Evolutionary conservation across 2,113 vertebrate genomes (phyloP).

Genomic region (Aegotheles bennettii): DNA sequence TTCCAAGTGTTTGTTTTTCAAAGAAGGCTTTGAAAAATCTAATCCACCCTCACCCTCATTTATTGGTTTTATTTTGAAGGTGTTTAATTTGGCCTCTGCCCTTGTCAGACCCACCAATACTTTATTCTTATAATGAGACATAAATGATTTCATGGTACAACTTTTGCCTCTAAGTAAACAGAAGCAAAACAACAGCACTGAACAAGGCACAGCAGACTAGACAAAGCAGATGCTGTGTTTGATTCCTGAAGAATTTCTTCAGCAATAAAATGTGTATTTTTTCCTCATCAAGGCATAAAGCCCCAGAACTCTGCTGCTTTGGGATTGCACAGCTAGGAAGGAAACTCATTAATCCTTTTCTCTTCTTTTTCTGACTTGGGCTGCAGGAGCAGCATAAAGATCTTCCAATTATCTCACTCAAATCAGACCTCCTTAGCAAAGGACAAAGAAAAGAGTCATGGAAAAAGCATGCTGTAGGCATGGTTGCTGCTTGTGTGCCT

Average conservation of each 20-base stretch:
- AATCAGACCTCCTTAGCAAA: neutral
- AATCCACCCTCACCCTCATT: accelerated
- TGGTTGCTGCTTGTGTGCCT: neutral
- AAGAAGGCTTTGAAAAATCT: neutral
- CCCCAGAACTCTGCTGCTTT: neutral
- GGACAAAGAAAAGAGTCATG: neutral
- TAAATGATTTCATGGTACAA: neutral
- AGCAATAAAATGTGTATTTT: neutral
- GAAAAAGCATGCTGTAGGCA: neutral
- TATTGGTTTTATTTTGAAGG: too few species aligned
- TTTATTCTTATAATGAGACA: neutral
- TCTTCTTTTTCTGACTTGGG: neutral
- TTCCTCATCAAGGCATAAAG: neutral
- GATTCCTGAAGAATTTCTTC: neutral
- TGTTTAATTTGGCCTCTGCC: neutral
- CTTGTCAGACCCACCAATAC: neutral
- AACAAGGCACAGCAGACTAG: neutral
- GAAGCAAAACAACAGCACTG: neutral
- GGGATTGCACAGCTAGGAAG: neutral
- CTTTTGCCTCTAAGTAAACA: neutral
- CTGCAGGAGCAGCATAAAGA: neutral
- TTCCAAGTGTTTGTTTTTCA: neutral
- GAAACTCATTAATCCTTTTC: neutral
- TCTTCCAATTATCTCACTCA: neutral
- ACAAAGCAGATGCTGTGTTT: neutral